These are phyloP conservation scores for Drosophila insularis DNA, from an alignment of 1,140 invertebrate genomes.

Conservation along the genomic window DNA sequence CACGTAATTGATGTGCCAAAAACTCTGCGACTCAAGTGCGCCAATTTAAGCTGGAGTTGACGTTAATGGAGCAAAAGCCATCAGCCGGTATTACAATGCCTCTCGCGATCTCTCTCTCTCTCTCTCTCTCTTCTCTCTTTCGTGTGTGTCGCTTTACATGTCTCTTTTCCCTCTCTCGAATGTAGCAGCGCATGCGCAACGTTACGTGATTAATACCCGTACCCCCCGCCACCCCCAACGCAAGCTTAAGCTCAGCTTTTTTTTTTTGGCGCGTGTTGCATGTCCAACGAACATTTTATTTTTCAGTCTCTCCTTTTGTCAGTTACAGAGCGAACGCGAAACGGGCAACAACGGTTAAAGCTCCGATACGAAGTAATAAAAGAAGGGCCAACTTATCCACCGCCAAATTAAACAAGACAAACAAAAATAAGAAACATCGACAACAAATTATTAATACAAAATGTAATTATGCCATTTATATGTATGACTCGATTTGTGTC, in stretches of 20 bases:
- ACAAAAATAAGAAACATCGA: neutral
- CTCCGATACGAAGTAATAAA: constrained; percentile 12
- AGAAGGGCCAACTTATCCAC: neutral
- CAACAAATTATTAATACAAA: constrained; percentile 20
- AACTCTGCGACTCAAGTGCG: constrained; percentile 45
- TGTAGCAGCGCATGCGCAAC: constrained; percentile 34
- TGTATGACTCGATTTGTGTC: constrained; percentile 49
- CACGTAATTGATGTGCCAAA: constrained; percentile 49
- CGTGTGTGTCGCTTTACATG: neutral
- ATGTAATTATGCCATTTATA: constrained; percentile 67
- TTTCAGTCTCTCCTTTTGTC: constrained; percentile 47
- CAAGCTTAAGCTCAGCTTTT: constrained; percentile 8
- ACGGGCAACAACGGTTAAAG: constrained; percentile 37
- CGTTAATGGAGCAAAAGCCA: constrained; percentile 62
- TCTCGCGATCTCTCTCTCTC: constrained; percentile 17
- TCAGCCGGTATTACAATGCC: constrained; percentile 45
- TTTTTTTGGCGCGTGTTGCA: constrained; percentile 60
- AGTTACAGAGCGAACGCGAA: constrained; percentile 56
- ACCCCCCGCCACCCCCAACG: neutral
- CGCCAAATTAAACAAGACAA: constrained; percentile 4
- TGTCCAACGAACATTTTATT: constrained; percentile 42
- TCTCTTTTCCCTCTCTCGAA: neutral
- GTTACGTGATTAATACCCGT: constrained; percentile 62
- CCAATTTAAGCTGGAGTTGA: constrained; percentile 57
- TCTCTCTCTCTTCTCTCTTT: constrained; percentile 27